Conservation (phyloP, 2,888 invertebrate species). For the Crematogaster levior region DNA sequence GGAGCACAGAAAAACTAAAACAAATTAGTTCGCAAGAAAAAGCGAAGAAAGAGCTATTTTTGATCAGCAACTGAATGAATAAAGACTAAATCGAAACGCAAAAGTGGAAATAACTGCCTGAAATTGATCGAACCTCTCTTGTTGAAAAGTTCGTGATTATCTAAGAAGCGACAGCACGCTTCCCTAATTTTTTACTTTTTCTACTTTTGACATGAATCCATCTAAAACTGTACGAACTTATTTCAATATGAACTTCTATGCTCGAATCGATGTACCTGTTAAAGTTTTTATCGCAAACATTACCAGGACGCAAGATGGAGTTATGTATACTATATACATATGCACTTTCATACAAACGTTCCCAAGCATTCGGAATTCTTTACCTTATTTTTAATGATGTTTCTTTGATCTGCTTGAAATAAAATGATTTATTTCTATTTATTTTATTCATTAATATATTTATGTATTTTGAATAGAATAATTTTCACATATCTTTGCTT, state of each 20-base stretch:
- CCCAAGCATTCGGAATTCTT: neutral
- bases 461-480: no score
- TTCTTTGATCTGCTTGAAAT: neutral
- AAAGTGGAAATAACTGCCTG: neutral
- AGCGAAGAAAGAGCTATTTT: neutral
- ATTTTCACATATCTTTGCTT: neutral
- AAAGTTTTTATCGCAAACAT: slow-evolving; percentile 12
- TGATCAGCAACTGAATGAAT: neutral
- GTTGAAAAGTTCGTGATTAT: slow-evolving; percentile 58
- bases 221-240: slow-evolving; percentile 57
- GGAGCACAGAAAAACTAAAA: neutral
- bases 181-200: slow-evolving; percentile 65
- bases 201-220: slow-evolving; percentile 57
- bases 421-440: neutral
- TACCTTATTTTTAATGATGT: neutral
- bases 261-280: slow-evolving; percentile 56
- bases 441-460: neutral
- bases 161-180: slow-evolving; percentile 54
- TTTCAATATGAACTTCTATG: slow-evolving; percentile 2
- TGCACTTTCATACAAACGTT: neutral
- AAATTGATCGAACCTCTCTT: slow-evolving; percentile 61
- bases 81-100: neutral
- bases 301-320: neutral
- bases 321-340: neutral
- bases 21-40: neutral